These are phyloP conservation scores for Galaxea fascicularis DNA, from an alignment of 92 coral and sea anemone species.

Conservation along the genomic window DNA sequence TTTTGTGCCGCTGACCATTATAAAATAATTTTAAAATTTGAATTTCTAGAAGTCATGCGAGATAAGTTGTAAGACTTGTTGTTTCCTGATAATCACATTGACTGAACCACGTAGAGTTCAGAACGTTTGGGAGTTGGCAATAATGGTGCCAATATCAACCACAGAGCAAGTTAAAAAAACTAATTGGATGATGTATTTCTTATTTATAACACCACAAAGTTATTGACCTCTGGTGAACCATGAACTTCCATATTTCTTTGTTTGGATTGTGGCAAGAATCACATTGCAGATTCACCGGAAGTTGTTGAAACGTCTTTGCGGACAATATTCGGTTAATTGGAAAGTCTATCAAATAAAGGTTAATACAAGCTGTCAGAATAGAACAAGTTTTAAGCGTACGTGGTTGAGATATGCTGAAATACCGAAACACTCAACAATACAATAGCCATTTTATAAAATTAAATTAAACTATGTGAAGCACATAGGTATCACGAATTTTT, in stretches of 20 bases:
- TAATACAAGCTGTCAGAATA: neutral
- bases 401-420: neutral
- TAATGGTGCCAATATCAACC: too few relatives aligned
- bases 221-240: too few relatives aligned
- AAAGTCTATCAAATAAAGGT: neutral
- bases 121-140: too few relatives aligned
- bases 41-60: neutral
- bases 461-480: neutral
- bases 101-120: too few relatives aligned
- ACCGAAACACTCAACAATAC: neutral
- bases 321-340: neutral
- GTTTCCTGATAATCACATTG: too few relatives aligned
- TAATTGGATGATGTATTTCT: neutral
- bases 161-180: too few relatives aligned
- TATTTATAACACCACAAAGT: neutral
- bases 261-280: neutral
- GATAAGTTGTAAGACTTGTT: too few relatives aligned
- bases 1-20: too few relatives aligned
- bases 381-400: neutral
- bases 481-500: neutral
- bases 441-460: neutral
- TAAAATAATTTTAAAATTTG: neutral
- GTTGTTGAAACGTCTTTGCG: neutral
- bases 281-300: neutral
- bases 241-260: neutral